phyloP scores from a whole-genome alignment of 2,797 vertebrate genomes.

The Scleropages formosus region DNA sequence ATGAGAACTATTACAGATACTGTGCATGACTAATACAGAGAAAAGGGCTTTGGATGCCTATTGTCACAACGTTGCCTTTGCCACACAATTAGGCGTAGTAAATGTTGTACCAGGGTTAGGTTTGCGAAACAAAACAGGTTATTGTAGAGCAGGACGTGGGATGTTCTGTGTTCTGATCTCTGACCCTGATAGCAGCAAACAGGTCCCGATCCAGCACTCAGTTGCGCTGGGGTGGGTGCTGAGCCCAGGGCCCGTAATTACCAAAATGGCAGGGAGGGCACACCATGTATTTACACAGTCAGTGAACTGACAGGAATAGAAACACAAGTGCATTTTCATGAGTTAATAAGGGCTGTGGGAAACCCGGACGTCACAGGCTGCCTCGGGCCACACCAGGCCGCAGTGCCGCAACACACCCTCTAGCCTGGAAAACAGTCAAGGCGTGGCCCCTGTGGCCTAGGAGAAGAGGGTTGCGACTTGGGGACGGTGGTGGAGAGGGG shows the following conservation, averaged over 20 bases:
- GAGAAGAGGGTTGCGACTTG: not conserved
- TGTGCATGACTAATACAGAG: too few species aligned
- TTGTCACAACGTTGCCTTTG: too few species aligned
- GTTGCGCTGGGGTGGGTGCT: constrained; percentile 9
- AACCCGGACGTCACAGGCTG: constrained; percentile 53
- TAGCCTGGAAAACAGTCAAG: constrained; percentile 30
- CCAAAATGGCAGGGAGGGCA: constrained; percentile 50
- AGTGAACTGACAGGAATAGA: constrained; percentile 64
- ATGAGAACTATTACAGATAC: too few species aligned
- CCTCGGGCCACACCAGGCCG: constrained; percentile 38
- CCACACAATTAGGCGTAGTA: too few species aligned
- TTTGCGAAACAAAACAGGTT: not conserved
- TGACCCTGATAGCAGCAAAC: too few species aligned
- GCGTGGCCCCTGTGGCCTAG: not conserved
- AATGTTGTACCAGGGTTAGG: too few species aligned
- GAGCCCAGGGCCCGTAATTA: constrained; percentile 59
- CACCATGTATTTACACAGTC: constrained; percentile 64
- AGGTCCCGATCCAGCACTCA: constrained; percentile 3
- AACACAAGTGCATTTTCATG: constrained; percentile 56
- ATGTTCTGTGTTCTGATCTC: not conserved
- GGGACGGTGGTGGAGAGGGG: not conserved
- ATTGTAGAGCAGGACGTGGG: not conserved
- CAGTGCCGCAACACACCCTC: constrained; percentile 58
- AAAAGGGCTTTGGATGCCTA: too few species aligned
- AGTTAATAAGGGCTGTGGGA: constrained; percentile 67